Conservation (phyloP, 2,797 vertebrate genomes). For the Sebastiscus tertius region DNA sequence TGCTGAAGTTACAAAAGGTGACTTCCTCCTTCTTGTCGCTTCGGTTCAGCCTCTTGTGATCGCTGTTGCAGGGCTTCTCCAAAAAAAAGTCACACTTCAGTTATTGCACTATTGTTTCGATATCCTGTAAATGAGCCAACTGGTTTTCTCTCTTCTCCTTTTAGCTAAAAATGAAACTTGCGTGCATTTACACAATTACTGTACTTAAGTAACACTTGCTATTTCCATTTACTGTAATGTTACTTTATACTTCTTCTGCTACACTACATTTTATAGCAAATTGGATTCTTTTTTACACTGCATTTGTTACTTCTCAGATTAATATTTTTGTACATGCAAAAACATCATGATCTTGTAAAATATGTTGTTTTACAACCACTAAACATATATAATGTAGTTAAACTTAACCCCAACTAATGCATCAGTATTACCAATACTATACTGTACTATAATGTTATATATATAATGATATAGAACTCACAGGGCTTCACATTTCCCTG, state of each 20-base stretch:
- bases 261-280: background rate
- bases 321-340: background rate
- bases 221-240: background rate
- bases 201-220: background rate
- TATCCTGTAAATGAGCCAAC: background rate
- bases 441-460: too few species aligned
- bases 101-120: constrained; percentile 9
- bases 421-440: background rate
- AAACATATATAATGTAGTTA: background rate
- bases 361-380: background rate
- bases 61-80: background rate
- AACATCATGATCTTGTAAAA: background rate
- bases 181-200: background rate
- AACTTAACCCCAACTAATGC: background rate
- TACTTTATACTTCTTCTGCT: background rate
- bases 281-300: background rate
- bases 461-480: too few species aligned
- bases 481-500: too few species aligned
- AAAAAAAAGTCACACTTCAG: background rate
- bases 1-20: constrained; percentile 47
- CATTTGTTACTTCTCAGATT: background rate
- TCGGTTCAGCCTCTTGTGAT: constrained; percentile 36
- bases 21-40: constrained; percentile 72
- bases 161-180: background rate
- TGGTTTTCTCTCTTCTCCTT: constrained; percentile 8